phyloP scores from a whole-genome alignment of 2,113 vertebrate genomes.

The Peromyscus leucopus region DNA sequence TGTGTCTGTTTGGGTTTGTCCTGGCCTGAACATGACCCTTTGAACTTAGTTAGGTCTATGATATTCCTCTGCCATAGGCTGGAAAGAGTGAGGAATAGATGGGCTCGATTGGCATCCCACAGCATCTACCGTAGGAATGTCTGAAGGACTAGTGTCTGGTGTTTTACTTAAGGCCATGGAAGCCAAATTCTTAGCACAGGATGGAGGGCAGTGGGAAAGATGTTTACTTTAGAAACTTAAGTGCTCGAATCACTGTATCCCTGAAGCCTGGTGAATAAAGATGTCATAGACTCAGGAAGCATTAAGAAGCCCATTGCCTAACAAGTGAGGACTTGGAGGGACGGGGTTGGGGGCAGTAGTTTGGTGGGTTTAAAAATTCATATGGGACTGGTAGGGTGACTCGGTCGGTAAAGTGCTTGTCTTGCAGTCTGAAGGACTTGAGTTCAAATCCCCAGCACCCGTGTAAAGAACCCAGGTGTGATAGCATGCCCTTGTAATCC shows the following conservation, averaged over 20 bases:
- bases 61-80: too few relatives aligned
- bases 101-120: rapidly evolving
- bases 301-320: not conserved
- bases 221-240: not conserved
- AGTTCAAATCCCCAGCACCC: not conserved
- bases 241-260: not conserved
- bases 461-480: not conserved
- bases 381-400: not conserved
- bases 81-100: not conserved
- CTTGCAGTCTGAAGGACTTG: not conserved
- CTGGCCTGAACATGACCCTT: not conserved
- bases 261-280: not conserved
- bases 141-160: rapidly evolving
- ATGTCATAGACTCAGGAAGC: too few relatives aligned
- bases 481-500: not conserved
- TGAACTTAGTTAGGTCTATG: not conserved
- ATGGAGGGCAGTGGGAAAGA: not conserved
- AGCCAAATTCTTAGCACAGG: not conserved
- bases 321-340: not conserved
- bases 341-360: rapidly evolving
- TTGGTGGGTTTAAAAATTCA: not conserved
- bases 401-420: not conserved
- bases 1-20: not conserved
- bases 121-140: rapidly evolving
- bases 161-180: not conserved